phyloP scores from a whole-genome alignment of 2,888 invertebrate species.

The Tupiocoris notatus region DNA sequence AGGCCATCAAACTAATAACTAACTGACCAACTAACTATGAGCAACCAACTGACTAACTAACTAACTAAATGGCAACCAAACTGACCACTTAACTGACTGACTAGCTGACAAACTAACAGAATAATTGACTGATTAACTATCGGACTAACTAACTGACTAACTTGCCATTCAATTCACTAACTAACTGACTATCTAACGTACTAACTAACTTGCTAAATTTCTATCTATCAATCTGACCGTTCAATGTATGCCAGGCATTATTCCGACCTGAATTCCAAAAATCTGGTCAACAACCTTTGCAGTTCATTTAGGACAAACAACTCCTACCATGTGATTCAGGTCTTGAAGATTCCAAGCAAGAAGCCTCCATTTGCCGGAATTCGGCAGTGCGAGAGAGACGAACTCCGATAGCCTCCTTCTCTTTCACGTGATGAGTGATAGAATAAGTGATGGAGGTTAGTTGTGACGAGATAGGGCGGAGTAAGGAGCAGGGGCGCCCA shows the following conservation, averaged over 20 bases:
- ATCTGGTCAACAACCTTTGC: no score
- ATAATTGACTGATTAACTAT: not conserved
- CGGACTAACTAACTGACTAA: not conserved
- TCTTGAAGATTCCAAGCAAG: not conserved
- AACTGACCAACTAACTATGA: not conserved
- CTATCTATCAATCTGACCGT: not conserved
- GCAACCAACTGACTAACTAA: no score
- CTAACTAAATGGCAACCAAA: not conserved
- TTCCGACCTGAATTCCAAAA: no score
- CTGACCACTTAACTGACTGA: not conserved
- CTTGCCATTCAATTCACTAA: not conserved
- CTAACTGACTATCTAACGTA: not conserved
- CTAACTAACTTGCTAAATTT: not conserved
- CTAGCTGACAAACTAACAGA: not conserved
- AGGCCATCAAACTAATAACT: no score
- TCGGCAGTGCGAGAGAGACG: not conserved
- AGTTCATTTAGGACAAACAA: no score
- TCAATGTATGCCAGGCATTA: no score
- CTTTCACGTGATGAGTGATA: not conserved
- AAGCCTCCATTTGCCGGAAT: not conserved
- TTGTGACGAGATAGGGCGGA: not conserved
- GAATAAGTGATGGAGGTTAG: not conserved
- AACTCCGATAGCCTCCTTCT: not conserved
- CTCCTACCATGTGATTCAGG: not conserved
- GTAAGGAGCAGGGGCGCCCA: not conserved